These are phyloP conservation scores for Cataglyphis rosenhaueri DNA, from an alignment of 2,888 invertebrate genomes.

Conservation along the genomic window DNA sequence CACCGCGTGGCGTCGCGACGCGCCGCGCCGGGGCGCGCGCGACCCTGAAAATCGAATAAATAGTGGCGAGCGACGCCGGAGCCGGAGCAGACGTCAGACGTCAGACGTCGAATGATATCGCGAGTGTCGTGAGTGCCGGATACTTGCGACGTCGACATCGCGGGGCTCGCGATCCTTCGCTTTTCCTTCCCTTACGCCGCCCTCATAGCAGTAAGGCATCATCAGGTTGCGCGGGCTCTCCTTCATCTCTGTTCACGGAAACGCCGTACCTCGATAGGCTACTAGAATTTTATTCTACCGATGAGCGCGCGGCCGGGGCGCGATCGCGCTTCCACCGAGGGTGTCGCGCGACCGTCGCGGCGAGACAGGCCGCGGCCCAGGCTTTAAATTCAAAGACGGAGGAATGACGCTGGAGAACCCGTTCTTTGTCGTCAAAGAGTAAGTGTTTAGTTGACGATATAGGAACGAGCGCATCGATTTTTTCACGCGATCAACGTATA, in stretches of 20 bases:
- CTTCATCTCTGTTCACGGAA: not conserved
- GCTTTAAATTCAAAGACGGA: slow-evolving; percentile 86
- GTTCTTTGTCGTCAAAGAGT: slow-evolving; percentile 99
- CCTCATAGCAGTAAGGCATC: too few relatives aligned
- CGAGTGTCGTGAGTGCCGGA: slow-evolving; percentile 47
- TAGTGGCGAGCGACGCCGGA: slow-evolving; percentile 78
- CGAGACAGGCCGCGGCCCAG: slow-evolving; percentile 82
- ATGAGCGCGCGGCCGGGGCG: slow-evolving; percentile 79
- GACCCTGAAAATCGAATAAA: slow-evolving; percentile 82
- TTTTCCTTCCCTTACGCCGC: not conserved
- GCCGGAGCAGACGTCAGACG: slow-evolving; percentile 75
- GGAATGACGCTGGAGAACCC: slow-evolving; percentile 99
- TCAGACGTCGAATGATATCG: slow-evolving; percentile 64
- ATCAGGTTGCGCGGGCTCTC: not conserved
- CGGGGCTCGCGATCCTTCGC: slow-evolving; percentile 43
- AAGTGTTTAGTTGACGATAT: slow-evolving; percentile 86
- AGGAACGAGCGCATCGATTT: slow-evolving; percentile 9
- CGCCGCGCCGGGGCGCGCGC: slow-evolving; percentile 73
- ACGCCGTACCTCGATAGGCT: slow-evolving; percentile 34
- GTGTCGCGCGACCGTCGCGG: slow-evolving; percentile 80
- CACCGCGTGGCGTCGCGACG: slow-evolving; percentile 21
- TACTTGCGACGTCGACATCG: slow-evolving; percentile 9
- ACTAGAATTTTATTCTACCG: slow-evolving; percentile 74
- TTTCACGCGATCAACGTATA: slow-evolving; percentile 10
- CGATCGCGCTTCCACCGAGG: slow-evolving; percentile 74